These are phyloP conservation scores for Diceros bicornis DNA, from an alignment of 2,797 vertebrate species.

Conservation along the genomic window DNA sequence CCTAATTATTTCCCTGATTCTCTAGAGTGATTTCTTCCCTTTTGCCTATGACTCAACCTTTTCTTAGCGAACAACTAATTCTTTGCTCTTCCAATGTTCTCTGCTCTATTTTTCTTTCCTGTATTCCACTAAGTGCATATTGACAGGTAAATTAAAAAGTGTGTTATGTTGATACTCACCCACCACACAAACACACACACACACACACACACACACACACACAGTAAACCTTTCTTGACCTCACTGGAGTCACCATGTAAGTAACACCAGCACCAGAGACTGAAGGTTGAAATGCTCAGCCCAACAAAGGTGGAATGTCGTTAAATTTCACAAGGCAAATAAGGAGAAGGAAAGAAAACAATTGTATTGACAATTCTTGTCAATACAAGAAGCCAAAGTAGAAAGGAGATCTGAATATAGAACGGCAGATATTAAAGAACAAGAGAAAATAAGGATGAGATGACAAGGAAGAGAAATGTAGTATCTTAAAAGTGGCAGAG, in stretches of 20 bases:
- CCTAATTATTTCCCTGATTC: conserved; percentile 71
- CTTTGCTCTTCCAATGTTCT: conserved; percentile 40
- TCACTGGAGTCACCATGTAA: neutral
- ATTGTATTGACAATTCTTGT: no score
- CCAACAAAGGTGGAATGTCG: neutral
- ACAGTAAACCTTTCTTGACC: neutral
- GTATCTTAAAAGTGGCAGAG: neutral
- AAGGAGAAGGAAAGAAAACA: neutral
- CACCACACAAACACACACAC: neutral
- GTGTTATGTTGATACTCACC: neutral
- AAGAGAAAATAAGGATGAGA: neutral
- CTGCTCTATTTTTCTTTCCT: conserved; percentile 55
- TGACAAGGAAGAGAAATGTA: neutral
- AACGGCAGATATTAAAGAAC: neutral
- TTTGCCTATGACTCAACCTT: conserved; percentile 72
- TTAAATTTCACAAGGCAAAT: conserved; percentile 38
- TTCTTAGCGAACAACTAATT: conserved; percentile 72
- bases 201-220: neutral
- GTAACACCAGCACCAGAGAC: neutral
- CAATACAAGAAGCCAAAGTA: neutral
- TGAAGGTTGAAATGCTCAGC: neutral
- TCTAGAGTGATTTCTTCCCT: conserved; percentile 62
- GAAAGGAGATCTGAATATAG: neutral
- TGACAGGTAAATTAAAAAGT: conserved; percentile 32
- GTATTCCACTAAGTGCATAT: neutral